Evolutionary conservation across 2,113 vertebrate genomes (phyloP), one percentile per base, ranked within the genome.

Genomic region (Actenoides hombroni): DNA sequence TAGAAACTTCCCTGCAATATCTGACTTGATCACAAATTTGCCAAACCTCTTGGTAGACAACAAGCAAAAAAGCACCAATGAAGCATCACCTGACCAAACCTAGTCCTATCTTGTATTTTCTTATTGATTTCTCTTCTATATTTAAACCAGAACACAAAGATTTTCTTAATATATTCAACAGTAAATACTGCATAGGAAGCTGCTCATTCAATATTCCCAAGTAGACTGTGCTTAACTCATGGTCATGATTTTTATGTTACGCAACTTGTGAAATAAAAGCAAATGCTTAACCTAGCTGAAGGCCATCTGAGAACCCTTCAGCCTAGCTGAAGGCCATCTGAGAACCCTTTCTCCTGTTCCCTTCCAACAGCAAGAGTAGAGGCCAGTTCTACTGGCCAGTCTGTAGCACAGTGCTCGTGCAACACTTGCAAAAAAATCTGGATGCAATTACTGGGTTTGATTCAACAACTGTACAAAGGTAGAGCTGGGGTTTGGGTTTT

Each of bases 401-500:
- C 39, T 1, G 0, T 13, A 65, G 28, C 49, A 8, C 23, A 53
- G 60, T 4, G 9, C 51, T 68, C 6, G 1, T 37, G 26, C 10
- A 70, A 15, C 28, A 53, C 39, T 35, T 37, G 16, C 19, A 82
- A 35, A 63, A 63, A 6, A 23, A 54, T 18, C 17, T 51, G 67
- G 16, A 28, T 3, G 0, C 8, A 69, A 68, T 84, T 68, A 68
- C 1, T 33, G 5, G 12, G 24, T 77, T 75, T 92, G 29, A 39
- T 82, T 78, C 56, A 80, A 35, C 18, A 49, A 10, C 37, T n/a
- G 8, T 23, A 40, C 54, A 61, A 69, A 80, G 39, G 35, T 9
- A 37, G 14, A 75, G 6, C 1, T 68, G 51, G 23, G 11, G 15
- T 48, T 86, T 79, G 17, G 25, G 35, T 9, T 53, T 83, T 85